Percentiles rank a stretch among this genome's conserved stretches.
Evolutionary conservation across 2,113 vertebrate genomes (phyloP).

Genomic region (Gallinago undulata): DNA sequence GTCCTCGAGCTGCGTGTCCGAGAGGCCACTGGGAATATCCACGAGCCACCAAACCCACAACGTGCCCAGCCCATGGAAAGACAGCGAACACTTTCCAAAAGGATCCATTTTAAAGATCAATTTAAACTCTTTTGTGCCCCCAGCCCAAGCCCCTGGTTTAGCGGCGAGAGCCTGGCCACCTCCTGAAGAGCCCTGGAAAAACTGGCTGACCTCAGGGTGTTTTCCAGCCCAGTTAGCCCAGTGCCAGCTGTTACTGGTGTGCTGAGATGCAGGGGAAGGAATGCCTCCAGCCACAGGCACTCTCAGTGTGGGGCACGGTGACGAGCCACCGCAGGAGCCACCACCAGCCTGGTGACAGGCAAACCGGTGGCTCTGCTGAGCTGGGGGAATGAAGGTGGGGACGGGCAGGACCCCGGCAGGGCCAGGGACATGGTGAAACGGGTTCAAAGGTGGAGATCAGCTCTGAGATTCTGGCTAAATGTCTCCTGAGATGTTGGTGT

Average conservation of each 20-base stretch:
- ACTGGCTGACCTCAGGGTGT: neutral
- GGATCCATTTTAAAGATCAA: neutral
- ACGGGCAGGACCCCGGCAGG: neutral
- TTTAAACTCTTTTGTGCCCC: neutral
- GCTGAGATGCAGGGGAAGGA: neutral
- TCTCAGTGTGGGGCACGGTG: accelerated
- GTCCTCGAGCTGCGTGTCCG: accelerated
- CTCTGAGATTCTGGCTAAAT: neutral
- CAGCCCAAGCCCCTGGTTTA: neutral
- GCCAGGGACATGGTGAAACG: neutral
- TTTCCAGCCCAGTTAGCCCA: neutral
- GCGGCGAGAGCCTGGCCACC: accelerated
- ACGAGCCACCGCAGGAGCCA: accelerated
- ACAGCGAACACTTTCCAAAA: accelerated
- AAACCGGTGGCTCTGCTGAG: neutral
- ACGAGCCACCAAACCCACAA: neutral
- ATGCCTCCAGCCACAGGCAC: neutral
- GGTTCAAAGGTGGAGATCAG: neutral
- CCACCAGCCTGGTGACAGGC: neutral
- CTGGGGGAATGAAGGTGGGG: neutral
- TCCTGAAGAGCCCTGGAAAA: neutral
- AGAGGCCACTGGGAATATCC: neutral
- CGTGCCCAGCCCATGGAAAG: neutral
- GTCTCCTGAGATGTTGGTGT: accelerated
- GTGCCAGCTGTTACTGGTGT: neutral